phyloP scores from a whole-genome alignment of 2,888 invertebrate genomes.

The Ceriagrion tenellum region DNA sequence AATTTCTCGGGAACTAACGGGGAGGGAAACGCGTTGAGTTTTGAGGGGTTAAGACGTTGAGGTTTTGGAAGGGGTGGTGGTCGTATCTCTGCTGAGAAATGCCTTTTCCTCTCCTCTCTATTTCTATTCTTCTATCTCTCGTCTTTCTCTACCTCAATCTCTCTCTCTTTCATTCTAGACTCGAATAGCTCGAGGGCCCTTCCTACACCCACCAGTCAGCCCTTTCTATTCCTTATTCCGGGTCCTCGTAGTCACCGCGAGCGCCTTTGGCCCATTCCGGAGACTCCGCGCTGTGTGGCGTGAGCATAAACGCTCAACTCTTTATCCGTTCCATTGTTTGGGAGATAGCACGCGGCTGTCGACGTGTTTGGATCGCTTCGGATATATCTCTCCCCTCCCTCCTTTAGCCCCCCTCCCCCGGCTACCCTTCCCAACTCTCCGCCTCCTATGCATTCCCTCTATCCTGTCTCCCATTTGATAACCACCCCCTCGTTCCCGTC shows the following conservation, averaged over 20 bases:
- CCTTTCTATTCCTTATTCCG: background rate
- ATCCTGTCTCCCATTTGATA: background rate
- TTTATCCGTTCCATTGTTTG: conserved; percentile 49
- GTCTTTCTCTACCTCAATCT: background rate
- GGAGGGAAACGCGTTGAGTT: background rate
- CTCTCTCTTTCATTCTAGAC: conserved; percentile 25
- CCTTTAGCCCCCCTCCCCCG: background rate
- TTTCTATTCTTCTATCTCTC: too few species aligned
- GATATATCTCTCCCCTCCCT: background rate
- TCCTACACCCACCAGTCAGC: background rate
- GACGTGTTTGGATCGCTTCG: conserved; percentile 47
- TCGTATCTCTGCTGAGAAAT: conserved; percentile 55
- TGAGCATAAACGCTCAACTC: conserved; percentile 32
- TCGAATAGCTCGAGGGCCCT: conserved; percentile 16
- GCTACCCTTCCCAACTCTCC: too few species aligned
- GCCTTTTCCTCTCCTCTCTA: background rate
- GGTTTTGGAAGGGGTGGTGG: background rate
- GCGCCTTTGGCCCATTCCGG: conserved; percentile 8
- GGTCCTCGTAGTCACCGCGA: conserved; percentile 2
- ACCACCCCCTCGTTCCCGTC: background rate
- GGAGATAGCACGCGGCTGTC: conserved; percentile 41
- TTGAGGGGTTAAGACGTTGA: background rate
- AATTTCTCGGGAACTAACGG: too few species aligned
- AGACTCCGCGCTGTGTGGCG: conserved; percentile 38
- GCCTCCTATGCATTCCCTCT: background rate